A percentile compares a stretch with the other conserved stretches of the same genome.
Evolutionary conservation across 1,140 invertebrate genomes (phyloP).

Genomic region (Aricia agestis): DNA sequence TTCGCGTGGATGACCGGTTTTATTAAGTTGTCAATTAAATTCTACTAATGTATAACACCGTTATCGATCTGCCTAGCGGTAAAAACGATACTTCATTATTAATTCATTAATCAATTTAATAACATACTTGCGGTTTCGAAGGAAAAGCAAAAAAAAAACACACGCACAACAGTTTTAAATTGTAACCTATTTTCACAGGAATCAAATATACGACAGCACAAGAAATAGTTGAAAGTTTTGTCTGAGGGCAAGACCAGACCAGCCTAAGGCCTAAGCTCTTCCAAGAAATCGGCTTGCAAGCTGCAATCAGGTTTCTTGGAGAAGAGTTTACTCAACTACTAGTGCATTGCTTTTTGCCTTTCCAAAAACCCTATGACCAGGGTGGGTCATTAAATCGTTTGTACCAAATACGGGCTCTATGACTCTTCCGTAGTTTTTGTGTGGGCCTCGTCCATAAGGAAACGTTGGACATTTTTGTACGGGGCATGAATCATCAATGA

Average conservation of each 20-base stretch:
- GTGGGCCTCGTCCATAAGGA: not conserved
- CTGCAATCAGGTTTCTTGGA: too few species aligned
- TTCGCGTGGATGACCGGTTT: not conserved
- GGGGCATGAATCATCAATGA: constrained; percentile 17
- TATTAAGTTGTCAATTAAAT: not conserved
- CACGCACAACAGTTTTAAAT: not conserved
- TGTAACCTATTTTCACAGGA: not conserved
- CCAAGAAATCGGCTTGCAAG: too few species aligned
- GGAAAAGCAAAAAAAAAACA: not conserved
- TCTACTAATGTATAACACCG: not conserved
- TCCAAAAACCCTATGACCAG: too few species aligned
- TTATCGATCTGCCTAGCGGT: not conserved
- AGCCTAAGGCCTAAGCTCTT: too few species aligned
- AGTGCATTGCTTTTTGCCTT: too few species aligned
- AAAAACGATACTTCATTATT: not conserved
- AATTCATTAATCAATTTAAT: not conserved
- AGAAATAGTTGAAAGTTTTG: too few species aligned
- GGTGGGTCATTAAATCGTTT: too few species aligned
- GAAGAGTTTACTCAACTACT: too few species aligned
- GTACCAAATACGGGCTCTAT: not conserved
- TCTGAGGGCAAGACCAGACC: too few species aligned
- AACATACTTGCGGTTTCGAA: not conserved
- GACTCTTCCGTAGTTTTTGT: not conserved
- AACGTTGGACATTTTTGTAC: constrained; percentile 12
- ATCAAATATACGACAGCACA: too few species aligned